Base-by-base conservation (phyloP, 2,113 vertebrate species). In the Coreoperca whiteheadi region DNA sequence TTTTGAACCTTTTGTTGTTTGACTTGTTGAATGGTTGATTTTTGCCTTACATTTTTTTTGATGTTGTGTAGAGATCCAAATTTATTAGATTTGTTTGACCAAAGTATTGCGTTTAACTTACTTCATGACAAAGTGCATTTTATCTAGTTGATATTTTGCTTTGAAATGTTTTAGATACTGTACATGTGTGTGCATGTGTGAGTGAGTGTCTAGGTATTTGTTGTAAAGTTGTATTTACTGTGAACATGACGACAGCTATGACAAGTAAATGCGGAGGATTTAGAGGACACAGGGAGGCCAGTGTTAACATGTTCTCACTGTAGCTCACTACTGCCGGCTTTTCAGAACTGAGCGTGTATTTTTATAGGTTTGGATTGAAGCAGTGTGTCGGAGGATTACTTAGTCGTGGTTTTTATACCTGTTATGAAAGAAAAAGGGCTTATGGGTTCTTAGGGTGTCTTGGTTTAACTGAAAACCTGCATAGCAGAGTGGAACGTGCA, bases 61-160 rank as follows among this genome's bases (percentile, higher is more conserved):
- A 76, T 92, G 85, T 94, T 86, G 68, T 85, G 78, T 90, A 74
- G 60, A 84, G 69, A 75, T 80, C 74, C 74, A 43, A 37, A 85
- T 64, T 23, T 7, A 56, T n/a, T 87, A 63, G 81, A 87, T 93
- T 94, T 79, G 92, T 95, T 96, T 94, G 94, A 96, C 95, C 95
- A 96, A 96, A 97, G 95, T 95, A 91, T 84, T 73, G 9, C 63
- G 39, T 96, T 95, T 93, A 87, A 94, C 86, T 82, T 41, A 59
- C 76, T 91, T 88, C 80, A 75, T 82, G 83, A 85, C 73, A 80
- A 90, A 83, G 90, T 88, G 93, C 94, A 93, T 95, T 95, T 87
- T 95, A 95, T 92, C 90, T 87, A 85, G 61, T 77, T 68, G 39
- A 82, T 83, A 64, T 89, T 81, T 87, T 89, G 39, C 64, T 66